A percentile compares a stretch with the other conserved stretches of the same genome.
These are phyloP conservation scores for Drosophila trapezifrons DNA, from an alignment of 1,140 invertebrate species.

Conservation along the genomic window DNA sequence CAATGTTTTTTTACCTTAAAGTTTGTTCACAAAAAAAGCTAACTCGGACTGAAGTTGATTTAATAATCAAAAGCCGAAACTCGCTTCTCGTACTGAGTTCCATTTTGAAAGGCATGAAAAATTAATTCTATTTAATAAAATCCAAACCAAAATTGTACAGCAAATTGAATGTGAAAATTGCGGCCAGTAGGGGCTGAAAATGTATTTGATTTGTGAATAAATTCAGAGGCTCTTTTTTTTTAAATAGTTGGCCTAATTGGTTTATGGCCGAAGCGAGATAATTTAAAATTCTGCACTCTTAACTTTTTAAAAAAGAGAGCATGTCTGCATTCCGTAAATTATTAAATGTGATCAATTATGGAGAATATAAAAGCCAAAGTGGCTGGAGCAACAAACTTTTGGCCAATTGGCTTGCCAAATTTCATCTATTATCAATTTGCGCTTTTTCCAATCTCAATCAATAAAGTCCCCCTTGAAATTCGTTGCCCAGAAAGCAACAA, in stretches of 20 bases:
- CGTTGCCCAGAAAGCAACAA: conserved; percentile 24
- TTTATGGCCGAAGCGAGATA: not conserved
- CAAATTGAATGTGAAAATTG: not conserved
- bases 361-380: not conserved
- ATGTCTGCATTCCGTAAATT: not conserved
- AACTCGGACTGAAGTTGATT: not conserved
- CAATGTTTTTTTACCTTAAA: not conserved
- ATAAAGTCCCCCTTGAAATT: conserved; percentile 11
- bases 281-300: not conserved
- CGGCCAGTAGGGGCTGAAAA: no score
- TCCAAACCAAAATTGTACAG: not conserved
- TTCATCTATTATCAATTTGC: conserved; percentile 24
- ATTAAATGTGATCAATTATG: conserved; percentile 16
- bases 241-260: not conserved
- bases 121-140: not conserved
- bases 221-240: not conserved
- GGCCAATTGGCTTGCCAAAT: conserved; percentile 11
- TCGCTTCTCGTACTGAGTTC: not conserved
- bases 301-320: conserved; percentile 2
- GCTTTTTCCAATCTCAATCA: conserved; percentile 20
- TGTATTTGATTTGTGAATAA: conserved; percentile 1
- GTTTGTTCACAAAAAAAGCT: not conserved
- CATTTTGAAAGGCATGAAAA: not conserved
- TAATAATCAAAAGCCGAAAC: not conserved
- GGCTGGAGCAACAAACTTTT: not conserved